Evolutionary conservation across 2,113 vertebrate genomes (phyloP), one percentile per base, ranked within the genome.

Genomic region (Amphilophus citrinellus): DNA sequence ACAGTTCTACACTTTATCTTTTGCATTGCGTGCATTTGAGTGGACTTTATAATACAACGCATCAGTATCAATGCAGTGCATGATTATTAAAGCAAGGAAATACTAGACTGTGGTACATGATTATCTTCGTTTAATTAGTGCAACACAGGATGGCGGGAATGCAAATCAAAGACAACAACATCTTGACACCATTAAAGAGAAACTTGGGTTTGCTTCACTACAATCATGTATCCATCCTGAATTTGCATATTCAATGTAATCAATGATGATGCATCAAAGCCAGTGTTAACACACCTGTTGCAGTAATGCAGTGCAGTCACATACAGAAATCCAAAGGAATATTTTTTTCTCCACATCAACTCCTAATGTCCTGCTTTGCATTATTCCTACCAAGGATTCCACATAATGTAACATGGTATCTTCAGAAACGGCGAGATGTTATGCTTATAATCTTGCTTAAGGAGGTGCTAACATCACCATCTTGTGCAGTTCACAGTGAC

Each of bases 221-320:
- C 86, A 90, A 92, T 91, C 83, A 81, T 80, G 76, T 79, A 87
- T 86, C 82, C 77, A 77, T 68, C 76, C 79, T 7, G 27, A 79
- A 92, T 93, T 89, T 91, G 82, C 93, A 94, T 92, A 92, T 91
- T 90, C 87, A 91, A 90, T 91, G 89, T 56, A 93, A 93, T 92
- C 91, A 89, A 80, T 35, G 82, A 76, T 79, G 82, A 62, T 53
- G 62, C 53, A 66, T 81, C 76, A 37, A 62, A 85, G 84, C 15
- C 44, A 37, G 63, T 65, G 65, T 85, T 68, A 56, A 77, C 61
- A 80, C 82, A 88, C 81, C 79, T 89, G 80, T 85, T 86, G 84
- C 79, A 82, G 44, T 75, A 39, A 65, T 56, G 77, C 58, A 77
- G 60, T 71, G 47, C 50, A 79, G 71, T 76, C 61, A 83, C 39